Evolutionary conservation across 30 jellyfish, hydroid and myxozoan genomes (phyloP).

Genomic region (Euphysa ruthae): DNA sequence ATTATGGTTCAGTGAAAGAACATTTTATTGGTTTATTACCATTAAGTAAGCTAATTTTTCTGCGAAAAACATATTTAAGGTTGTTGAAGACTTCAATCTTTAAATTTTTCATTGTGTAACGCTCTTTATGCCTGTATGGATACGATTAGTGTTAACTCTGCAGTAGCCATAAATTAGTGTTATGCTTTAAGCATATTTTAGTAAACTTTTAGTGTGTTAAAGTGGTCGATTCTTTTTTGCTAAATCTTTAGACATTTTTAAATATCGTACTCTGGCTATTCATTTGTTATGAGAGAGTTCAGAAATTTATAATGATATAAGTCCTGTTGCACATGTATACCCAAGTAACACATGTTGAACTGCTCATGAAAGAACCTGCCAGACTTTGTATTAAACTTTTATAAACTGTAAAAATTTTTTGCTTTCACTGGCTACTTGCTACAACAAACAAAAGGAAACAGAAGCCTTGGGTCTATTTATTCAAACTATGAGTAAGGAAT

Average conservation of each 20-base stretch:
- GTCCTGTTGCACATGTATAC: neutral
- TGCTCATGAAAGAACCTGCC: conserved; percentile 8
- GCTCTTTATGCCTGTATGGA: conserved; percentile 12
- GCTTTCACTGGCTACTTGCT: neutral
- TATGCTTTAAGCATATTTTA: conserved; percentile 1
- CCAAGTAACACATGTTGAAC: neutral
- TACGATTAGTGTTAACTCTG: neutral
- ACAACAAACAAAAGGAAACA: neutral
- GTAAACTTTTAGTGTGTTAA: neutral
- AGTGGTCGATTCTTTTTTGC: neutral
- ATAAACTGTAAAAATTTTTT: no score
- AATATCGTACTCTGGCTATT: neutral
- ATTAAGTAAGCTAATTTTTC: neutral
- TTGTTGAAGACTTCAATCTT: neutral
- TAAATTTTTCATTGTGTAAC: neutral
- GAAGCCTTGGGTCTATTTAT: conserved; percentile 7
- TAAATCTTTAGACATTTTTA: neutral
- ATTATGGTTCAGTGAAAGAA: neutral
- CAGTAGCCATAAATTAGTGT: neutral
- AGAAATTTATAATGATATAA: neutral
- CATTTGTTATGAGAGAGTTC: neutral
- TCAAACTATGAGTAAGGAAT: no score
- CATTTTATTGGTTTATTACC: conserved; percentile 2
- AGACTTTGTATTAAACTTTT: no score
- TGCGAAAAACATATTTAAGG: neutral